These are phyloP conservation scores for Crypturellus tataupa DNA, from an alignment of 2,797 vertebrate species.

Conservation along the genomic window DNA sequence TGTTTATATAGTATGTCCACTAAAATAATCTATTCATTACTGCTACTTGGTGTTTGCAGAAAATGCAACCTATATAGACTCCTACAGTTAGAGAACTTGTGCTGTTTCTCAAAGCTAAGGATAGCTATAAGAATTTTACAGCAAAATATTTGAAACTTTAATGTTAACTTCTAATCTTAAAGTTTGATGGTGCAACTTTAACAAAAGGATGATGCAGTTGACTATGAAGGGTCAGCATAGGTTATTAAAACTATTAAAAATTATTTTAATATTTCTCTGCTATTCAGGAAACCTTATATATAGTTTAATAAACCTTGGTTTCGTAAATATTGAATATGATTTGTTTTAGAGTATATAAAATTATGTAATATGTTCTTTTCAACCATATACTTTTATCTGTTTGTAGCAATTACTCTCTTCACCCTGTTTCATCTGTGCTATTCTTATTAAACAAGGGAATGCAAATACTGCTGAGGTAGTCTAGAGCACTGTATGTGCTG, in stretches of 20 bases:
- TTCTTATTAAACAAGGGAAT: not conserved
- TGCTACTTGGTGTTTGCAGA: conserved; percentile 18
- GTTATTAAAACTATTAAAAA: not conserved
- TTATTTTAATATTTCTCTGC: not conserved
- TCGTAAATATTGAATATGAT: not conserved
- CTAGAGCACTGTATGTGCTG: not conserved
- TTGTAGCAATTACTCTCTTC: not conserved
- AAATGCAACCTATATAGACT: not conserved
- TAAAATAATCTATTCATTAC: not conserved
- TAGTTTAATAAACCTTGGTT: not conserved
- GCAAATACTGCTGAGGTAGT: not conserved
- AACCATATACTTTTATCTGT: not conserved
- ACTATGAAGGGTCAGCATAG: not conserved
- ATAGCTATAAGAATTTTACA: not conserved
- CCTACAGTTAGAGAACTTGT: not conserved
- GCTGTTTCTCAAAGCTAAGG: not conserved
- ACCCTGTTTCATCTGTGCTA: not conserved
- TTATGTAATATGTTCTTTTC: not conserved
- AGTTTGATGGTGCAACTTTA: not conserved
- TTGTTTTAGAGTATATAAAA: not conserved
- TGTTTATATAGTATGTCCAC: not conserved
- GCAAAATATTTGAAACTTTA: not conserved
- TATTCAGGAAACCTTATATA: not conserved
- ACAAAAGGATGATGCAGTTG: not conserved
- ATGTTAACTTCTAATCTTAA: not conserved